These are phyloP conservation scores for Anagyrus pseudococci DNA, from an alignment of 2,888 invertebrate species.

Conservation along the genomic window DNA sequence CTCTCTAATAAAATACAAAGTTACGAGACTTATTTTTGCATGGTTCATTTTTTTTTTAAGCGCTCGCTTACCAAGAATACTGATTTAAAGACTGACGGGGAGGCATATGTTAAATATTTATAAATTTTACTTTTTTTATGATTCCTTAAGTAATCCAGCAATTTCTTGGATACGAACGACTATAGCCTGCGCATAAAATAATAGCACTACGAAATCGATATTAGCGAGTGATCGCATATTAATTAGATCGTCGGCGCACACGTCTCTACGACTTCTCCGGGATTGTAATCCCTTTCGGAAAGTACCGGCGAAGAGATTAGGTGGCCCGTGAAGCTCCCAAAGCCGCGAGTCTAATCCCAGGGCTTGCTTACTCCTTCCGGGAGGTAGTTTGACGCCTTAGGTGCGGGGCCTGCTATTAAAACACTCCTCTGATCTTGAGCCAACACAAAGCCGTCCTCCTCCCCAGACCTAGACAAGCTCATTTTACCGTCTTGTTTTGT, in stretches of 20 bases:
- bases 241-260: constrained; percentile 26
- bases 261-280: not conserved
- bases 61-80: too few species aligned
- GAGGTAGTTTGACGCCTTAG: constrained; percentile 30
- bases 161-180: too few species aligned
- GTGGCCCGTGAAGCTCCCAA: constrained; percentile 20
- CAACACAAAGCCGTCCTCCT: constrained; percentile 5
- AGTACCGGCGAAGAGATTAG: constrained; percentile 37
- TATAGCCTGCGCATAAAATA: not conserved
- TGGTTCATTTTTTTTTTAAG: too few species aligned
- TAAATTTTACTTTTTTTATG: too few species aligned
- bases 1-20: too few species aligned
- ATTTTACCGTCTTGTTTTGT: constrained; percentile 19
- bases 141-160: too few species aligned
- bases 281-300: constrained; percentile 28
- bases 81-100: too few species aligned
- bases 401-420: constrained; percentile 26
- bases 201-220: constrained; percentile 19
- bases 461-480: not conserved
- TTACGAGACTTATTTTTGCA: too few species aligned
- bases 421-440: constrained; percentile 33
- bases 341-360: constrained; percentile 32
- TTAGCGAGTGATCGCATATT: constrained; percentile 30
- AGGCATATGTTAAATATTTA: too few species aligned
- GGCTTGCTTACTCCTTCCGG: constrained; percentile 33